Conservation (phyloP, 2,888 invertebrate genomes). For the Platycheirus albimanus region DNA sequence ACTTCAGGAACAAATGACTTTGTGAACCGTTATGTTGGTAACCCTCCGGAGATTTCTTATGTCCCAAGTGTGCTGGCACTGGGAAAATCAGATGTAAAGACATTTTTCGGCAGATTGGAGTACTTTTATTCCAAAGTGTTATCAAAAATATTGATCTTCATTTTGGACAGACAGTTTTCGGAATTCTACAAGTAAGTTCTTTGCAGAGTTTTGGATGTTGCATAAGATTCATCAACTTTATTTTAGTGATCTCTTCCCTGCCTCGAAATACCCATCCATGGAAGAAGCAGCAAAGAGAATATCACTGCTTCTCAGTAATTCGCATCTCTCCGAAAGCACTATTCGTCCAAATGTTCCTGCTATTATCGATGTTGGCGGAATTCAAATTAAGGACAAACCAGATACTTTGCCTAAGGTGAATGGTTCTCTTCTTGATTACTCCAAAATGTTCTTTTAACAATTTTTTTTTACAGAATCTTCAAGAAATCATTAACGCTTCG, state of each 20-base stretch:
- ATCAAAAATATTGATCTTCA: too few species aligned
- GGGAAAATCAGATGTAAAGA: conserved; percentile 39
- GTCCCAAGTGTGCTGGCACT: conserved; percentile 72
- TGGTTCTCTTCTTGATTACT: too few species aligned
- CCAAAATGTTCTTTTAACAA: too few species aligned
- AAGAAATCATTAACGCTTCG: conserved; percentile 79
- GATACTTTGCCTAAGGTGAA: conserved; percentile 75
- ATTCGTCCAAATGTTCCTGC: conserved; percentile 79
- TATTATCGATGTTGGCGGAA: conserved; percentile 80
- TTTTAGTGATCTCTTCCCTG: conserved; percentile 74
- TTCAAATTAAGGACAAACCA: conserved; percentile 78
- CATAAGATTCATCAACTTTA: too few species aligned
- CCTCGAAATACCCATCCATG: conserved; percentile 76
- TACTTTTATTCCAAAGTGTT: too few species aligned
- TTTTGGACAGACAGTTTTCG: too few species aligned
- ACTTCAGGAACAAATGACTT: conserved; percentile 75
- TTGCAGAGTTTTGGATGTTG: too few species aligned
- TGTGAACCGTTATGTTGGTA: conserved; percentile 76
- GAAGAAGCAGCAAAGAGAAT: conserved; percentile 76
- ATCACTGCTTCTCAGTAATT: conserved; percentile 78
- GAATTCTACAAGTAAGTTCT: too few species aligned
- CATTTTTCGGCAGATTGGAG: neutral
- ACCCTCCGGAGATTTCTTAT: conserved; percentile 77
- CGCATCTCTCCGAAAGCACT: conserved; percentile 79
- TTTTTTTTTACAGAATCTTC: conserved; percentile 72